These are phyloP conservation scores for Pecten maximus DNA, from an alignment of 2,888 invertebrate species.

Conservation along the genomic window DNA sequence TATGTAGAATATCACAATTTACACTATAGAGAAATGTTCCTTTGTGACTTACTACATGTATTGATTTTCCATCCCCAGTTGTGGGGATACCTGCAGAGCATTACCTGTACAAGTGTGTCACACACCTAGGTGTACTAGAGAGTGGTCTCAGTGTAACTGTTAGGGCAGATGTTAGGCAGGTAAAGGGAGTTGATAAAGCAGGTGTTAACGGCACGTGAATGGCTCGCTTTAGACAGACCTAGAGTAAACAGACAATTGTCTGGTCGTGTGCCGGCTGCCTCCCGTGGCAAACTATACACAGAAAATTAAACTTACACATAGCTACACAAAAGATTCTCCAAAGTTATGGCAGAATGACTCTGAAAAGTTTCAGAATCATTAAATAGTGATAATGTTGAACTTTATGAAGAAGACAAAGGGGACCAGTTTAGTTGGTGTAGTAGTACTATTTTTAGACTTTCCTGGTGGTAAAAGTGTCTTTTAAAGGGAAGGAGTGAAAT, in stretches of 20 bases:
- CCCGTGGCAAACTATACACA: background rate
- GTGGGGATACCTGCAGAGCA: background rate
- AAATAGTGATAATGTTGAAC: background rate
- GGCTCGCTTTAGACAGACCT: background rate
- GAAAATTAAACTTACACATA: background rate
- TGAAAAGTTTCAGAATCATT: background rate
- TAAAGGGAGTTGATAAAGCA: background rate
- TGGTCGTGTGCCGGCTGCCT: conserved; percentile 27
- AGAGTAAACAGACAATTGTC: background rate
- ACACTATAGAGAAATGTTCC: background rate
- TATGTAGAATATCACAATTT: background rate
- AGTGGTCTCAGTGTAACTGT: background rate
- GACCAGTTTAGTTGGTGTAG: no score
- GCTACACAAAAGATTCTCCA: conserved; percentile 3
- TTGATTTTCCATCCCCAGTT: background rate
- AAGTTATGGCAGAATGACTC: background rate
- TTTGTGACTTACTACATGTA: background rate
- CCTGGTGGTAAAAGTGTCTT: no score
- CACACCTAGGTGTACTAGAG: background rate
- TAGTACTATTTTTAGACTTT: no score
- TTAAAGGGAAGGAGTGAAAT: no score
- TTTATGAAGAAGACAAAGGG: background rate
- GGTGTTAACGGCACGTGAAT: conserved; percentile 9
- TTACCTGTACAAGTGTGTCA: background rate
- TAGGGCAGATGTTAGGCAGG: conserved; percentile 16